Base-by-base conservation (phyloP, 2,888 invertebrate genomes). In the Unio delphinus region DNA sequence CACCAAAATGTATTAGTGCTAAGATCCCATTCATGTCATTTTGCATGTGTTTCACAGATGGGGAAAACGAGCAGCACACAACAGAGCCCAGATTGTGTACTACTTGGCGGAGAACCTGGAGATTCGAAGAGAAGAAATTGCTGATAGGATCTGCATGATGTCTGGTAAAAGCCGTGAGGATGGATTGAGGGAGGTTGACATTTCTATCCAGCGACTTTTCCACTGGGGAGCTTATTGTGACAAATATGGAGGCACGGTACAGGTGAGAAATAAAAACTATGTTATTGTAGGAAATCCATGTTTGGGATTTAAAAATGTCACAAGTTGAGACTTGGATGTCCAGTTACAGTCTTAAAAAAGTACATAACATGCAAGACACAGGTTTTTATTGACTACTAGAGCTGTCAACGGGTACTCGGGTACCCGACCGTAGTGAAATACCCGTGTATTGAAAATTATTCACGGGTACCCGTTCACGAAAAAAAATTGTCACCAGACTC, bases 81-180 rank as follows among this genome's bases (percentile, higher is more conserved):
- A 90, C 76, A 83, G 89, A 7, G 89, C 90, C 1, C 91, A 91
- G 86, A 90, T 91, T 64, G 82, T 91, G 30, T 90, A 88, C 79
- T 90, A 90, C 78, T 82, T 91, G 80, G 91, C 90, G 4, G 91
- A 91, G 79, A 90, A 90, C 72, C 80, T 91, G 61, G 89, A 89
- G 70, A 72, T 85, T 56, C 77, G 90, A 7, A 74, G 84, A 5
- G 80, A 88, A 3, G 89, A 90, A 72, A 85, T 90, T 62, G 83
- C 85, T 5, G 61, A 70, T 17, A 80, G 87, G 34, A 79, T 91
- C 64, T 65, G 71, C 26, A 72, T 76, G 57, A 83, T 89, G 81
- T 90, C 89, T 0, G 88, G 87, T 5, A 69, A 80, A 58, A 76
- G 75, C 15, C 17, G 81, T 56, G 83, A 81, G 11, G 82, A 84